Base-by-base conservation (phyloP, 2,888 invertebrate genomes). In the Nomada fucata region DNA sequence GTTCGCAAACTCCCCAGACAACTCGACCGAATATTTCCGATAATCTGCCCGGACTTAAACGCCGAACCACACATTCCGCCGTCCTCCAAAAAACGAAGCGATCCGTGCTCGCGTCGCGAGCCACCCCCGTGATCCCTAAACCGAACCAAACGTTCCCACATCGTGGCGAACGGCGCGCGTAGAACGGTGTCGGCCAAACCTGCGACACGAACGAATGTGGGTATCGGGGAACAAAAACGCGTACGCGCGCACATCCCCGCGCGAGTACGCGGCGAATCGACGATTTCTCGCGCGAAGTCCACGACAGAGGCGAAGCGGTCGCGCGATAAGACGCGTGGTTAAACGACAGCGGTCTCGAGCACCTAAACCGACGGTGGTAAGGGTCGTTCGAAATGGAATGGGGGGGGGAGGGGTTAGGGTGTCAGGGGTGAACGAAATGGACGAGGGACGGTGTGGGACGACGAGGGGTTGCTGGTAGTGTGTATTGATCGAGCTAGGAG, bases 401-500 rank as follows among this genome's bases (percentile, higher is more conserved):
- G 20, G 78, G 50, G 71, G 71, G 29, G 50, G 36, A 29, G 59
- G 42, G 70, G 69, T 68, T 69, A 78, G 77, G 77, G 77, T 77
- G 77, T 82, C 79, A 79, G 84, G 77, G 82, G 82, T 82, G 82
- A 80, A 76, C 67, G 76, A 84, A 79, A 75, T 82, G 86, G 87
- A 84, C 84, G 87, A 84, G 88, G 82, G 86, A 79, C 71, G 88
- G 73, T 67, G 79, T 82, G 84, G 85, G 79, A 82, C 76, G 86
- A 71, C 76, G 80, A 84, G 90, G 86, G 87, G 88, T 85, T 88
- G 90, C 88, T 88, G 90, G 89, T 90, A 90, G 92, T 90, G 90
- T 89, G 92, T 93, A 93, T 93, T 93, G 93, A 93, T 93, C 93
- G 93, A 90, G 89, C 89, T 86, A 89, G 87, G 83, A 85, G 88